Conservation (phyloP, 2,797 vertebrate genomes). For the Onychomys leucogaster region DNA sequence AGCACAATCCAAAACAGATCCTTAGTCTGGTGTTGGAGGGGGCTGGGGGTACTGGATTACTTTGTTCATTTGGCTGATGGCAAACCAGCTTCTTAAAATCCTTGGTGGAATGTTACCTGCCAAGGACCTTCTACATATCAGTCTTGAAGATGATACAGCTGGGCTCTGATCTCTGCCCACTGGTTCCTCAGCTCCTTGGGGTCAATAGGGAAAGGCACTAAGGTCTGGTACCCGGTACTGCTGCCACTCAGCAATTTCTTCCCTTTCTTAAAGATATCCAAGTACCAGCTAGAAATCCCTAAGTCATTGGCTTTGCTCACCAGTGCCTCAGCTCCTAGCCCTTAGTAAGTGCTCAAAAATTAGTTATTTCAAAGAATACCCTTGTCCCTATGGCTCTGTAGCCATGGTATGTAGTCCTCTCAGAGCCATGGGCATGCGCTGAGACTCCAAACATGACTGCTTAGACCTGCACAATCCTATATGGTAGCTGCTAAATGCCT, state of each 20-base stretch:
- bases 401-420: not conserved
- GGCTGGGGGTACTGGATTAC: not conserved
- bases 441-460: not conserved
- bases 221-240: not conserved
- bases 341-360: not conserved
- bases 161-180: not conserved
- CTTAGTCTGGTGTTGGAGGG: not conserved
- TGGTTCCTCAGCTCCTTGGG: not conserved
- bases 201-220: not conserved
- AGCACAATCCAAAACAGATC: not conserved
- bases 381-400: conserved; percentile 4
- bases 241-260: not conserved
- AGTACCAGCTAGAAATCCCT: not conserved
- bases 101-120: no score
- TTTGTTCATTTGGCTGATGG: not conserved
- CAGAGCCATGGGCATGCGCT: not conserved
- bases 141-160: not conserved
- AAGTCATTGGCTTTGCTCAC: not conserved
- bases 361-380: not conserved
- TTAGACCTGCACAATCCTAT: not conserved
- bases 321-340: not conserved
- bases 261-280: not conserved
- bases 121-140: not conserved
- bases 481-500: not conserved
- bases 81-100: not conserved